Percentiles rank a stretch among this genome's conserved stretches.
phyloP scores from a whole-genome alignment of 2,888 invertebrate species.

The Anodontia alba region DNA sequence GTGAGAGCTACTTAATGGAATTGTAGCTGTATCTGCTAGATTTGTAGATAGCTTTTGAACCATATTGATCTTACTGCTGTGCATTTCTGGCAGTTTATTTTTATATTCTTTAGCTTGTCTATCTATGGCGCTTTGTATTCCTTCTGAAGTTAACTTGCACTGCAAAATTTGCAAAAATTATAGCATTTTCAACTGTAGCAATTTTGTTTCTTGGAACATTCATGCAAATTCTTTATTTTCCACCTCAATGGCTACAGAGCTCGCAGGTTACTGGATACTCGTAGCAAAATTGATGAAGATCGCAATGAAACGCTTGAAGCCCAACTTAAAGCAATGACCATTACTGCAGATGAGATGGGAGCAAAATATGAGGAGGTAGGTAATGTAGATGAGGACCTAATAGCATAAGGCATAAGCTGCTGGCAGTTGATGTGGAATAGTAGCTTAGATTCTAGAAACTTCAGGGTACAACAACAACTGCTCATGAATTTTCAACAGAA shows the following conservation, averaged over 20 bases:
- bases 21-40: no score
- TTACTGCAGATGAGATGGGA: slow-evolving; percentile 98
- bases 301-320: slow-evolving; percentile 99
- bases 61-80: no score
- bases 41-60: no score
- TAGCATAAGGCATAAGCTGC: slow-evolving; percentile 39
- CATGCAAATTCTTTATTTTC: slow-evolving; percentile 5
- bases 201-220: background rate
- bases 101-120: no score
- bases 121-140: no score
- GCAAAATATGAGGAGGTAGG: slow-evolving; percentile 85
- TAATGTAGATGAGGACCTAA: background rate
- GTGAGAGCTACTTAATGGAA: no score
- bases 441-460: background rate
- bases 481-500: no score
- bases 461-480: background rate
- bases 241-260: slow-evolving; percentile 88
- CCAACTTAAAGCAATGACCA: slow-evolving; percentile 99
- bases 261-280: slow-evolving; percentile 99
- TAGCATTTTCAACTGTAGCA: no score
- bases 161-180: no score
- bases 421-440: slow-evolving; percentile 51
- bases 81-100: background rate
- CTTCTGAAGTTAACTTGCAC: no score
- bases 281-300: slow-evolving; percentile 99